A percentile compares a stretch with the other conserved stretches of the same genome.
These are phyloP conservation scores for Progne subis DNA, from an alignment of 2,113 vertebrate genomes.

Conservation along the genomic window DNA sequence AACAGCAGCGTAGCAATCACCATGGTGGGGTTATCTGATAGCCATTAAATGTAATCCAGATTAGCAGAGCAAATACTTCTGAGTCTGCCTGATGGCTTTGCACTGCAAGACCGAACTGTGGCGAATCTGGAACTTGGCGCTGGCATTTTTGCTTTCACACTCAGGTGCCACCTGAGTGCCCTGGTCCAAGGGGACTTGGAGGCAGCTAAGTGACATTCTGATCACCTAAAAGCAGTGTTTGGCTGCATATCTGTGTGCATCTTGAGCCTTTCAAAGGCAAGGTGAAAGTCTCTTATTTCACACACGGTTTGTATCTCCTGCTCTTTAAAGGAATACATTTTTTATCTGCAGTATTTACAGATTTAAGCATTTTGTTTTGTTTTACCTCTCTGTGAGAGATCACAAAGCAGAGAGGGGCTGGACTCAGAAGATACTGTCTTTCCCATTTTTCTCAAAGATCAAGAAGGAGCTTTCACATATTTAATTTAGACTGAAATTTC, in stretches of 20 bases:
- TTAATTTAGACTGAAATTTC: neutral
- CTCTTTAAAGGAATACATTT: neutral
- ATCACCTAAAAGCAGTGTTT: neutral
- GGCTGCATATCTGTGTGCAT: too few relatives aligned
- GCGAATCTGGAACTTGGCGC: neutral
- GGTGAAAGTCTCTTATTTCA: neutral
- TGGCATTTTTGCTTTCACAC: neutral
- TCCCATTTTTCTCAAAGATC: neutral
- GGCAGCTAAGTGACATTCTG: neutral
- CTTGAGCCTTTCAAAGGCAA: neutral
- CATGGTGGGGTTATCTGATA: constrained; percentile 14
- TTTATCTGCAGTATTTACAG: neutral
- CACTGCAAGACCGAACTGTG: neutral
- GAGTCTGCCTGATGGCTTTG: constrained; percentile 13
- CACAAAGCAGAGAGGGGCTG: neutral
- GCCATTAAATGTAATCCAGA: constrained; percentile 61
- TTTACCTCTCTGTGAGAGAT: neutral
- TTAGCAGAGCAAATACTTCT: constrained; percentile 46
- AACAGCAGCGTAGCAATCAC: neutral
- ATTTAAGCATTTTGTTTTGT: neutral
- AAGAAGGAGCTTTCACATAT: neutral
- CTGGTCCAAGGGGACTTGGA: fast-evolving
- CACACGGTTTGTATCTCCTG: neutral
- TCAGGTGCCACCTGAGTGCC: constrained; percentile 18
- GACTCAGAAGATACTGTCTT: neutral